These are phyloP conservation scores for Gulo gulo DNA, from an alignment of 2,113 vertebrate genomes.

Conservation along the genomic window DNA sequence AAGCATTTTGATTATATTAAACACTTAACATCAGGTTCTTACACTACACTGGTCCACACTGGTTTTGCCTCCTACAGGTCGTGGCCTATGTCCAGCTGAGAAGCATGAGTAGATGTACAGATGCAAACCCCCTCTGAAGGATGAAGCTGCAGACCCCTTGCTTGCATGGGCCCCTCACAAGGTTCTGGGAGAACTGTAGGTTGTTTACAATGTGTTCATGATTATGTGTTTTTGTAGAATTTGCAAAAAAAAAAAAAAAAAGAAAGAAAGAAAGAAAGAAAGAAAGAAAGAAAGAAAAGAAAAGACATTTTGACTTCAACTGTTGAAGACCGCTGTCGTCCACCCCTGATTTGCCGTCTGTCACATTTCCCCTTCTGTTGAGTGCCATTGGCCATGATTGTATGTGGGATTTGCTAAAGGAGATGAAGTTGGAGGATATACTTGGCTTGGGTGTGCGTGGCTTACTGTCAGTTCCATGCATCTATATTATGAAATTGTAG, in stretches of 20 bases:
- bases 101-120: not conserved
- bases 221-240: not conserved
- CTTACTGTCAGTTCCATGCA: not conserved
- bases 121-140: not conserved
- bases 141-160: not conserved
- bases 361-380: not conserved
- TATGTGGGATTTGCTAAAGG: not conserved
- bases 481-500: not conserved
- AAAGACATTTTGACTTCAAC: not conserved
- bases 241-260: not conserved
- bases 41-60: not conserved
- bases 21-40: not conserved
- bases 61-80: not conserved
- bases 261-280: too few relatives aligned
- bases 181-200: not conserved
- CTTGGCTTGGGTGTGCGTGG: not conserved
- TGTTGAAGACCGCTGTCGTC: fast-evolving
- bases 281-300: too few relatives aligned
- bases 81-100: not conserved
- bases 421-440: not conserved
- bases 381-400: not conserved
- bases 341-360: not conserved
- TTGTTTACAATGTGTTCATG: not conserved
- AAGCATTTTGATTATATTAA: not conserved
- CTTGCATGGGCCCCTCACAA: fast-evolving